Percentiles rank a stretch among this genome's conserved stretches.
Conservation (phyloP, 2,888 invertebrate genomes). For the Dolichopus griseipennis region DNA sequence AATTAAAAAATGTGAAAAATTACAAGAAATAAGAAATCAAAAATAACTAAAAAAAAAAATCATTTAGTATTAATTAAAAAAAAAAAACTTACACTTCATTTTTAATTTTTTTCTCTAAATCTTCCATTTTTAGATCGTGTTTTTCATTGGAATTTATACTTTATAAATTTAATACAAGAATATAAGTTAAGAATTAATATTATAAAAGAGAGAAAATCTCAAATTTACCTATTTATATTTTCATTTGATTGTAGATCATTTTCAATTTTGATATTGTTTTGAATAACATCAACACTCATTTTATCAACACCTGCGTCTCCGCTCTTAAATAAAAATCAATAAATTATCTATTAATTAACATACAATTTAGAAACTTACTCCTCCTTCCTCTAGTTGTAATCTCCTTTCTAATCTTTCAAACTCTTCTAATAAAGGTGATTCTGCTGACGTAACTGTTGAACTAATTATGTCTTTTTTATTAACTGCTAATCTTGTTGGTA, state of each 20-base stretch:
- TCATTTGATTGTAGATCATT: conserved; percentile 42
- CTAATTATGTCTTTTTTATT: not conserved
- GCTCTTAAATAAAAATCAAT: conserved; percentile 13
- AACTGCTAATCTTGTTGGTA: not conserved
- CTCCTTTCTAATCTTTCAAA: not conserved
- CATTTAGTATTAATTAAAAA: no score
- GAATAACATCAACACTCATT: conserved; percentile 44
- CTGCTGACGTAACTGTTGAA: not conserved
- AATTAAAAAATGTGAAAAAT: no score
- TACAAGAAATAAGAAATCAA: no score
- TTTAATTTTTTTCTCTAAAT: conserved; percentile 42
- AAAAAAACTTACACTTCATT: conserved; percentile 40
- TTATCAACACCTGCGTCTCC: conserved; percentile 37
- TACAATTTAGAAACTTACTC: not conserved
- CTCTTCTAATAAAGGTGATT: not conserved
- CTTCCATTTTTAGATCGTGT: conserved; percentile 42
- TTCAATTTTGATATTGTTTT: conserved; percentile 35
- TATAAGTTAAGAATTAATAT: not conserved
- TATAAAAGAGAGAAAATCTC: not conserved
- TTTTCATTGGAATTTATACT: conserved; percentile 36
- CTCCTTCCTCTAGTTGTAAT: not conserved
- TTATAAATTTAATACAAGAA: not conserved
- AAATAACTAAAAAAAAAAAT: no score
- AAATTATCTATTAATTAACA: conserved; percentile 4
- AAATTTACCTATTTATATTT: conserved; percentile 33